These are phyloP conservation scores for Parambassis ranga DNA, from an alignment of 2,797 vertebrate genomes.

Conservation along the genomic window DNA sequence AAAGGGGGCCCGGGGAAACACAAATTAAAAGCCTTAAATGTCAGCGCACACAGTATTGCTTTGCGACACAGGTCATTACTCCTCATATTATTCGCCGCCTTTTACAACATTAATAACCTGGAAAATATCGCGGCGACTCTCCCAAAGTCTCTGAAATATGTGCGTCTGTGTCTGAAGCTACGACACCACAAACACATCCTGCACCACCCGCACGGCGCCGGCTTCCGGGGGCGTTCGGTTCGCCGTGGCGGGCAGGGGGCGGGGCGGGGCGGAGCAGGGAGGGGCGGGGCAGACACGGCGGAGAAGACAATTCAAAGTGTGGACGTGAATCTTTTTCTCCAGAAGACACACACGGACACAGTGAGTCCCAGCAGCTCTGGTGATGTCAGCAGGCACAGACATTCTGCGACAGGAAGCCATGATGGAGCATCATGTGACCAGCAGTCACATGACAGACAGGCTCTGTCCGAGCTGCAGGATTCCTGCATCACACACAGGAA, in stretches of 20 bases:
- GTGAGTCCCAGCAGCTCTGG: too few relatives aligned
- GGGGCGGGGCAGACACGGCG: background rate
- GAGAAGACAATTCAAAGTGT: too few relatives aligned
- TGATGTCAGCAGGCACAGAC: too few relatives aligned
- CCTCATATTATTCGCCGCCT: slow-evolving; percentile 88
- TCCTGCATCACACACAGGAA: too few relatives aligned
- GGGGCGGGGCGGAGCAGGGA: background rate
- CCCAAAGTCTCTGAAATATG: slow-evolving; percentile 53
- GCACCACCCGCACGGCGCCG: background rate
- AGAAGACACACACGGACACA: background rate
- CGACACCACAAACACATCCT: too few relatives aligned
- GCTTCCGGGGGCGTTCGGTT: background rate
- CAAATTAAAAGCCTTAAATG: slow-evolving; percentile 99
- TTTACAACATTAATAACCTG: slow-evolving; percentile 95
- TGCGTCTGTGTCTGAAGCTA: slow-evolving; percentile 37
- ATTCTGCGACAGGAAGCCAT: too few relatives aligned
- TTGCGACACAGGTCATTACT: slow-evolving; percentile 99
- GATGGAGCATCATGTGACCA: too few relatives aligned
- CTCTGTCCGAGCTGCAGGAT: too few relatives aligned
- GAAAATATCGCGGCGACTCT: slow-evolving; percentile 84
- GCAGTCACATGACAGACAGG: too few relatives aligned
- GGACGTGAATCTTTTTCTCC: background rate
- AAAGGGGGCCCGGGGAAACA: slow-evolving; percentile 79
- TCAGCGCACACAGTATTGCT: slow-evolving; percentile 97
- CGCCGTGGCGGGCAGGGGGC: slow-evolving; percentile 2